Evolutionary conservation across 2,888 invertebrate species (phyloP).

Genomic region (Dusona sp.): DNA sequence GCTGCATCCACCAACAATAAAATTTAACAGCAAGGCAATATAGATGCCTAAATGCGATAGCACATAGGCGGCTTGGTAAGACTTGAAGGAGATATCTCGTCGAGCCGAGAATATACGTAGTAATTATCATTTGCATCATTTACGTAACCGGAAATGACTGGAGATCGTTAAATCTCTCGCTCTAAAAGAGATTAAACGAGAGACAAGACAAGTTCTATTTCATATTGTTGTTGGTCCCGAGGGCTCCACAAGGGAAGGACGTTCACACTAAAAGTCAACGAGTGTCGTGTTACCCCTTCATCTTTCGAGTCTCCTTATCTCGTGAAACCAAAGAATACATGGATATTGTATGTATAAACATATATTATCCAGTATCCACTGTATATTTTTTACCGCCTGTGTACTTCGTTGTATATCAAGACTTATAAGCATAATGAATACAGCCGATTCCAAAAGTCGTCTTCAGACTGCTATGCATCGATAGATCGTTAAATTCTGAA

Average conservation of each 20-base stretch:
- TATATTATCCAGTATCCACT: constrained; percentile 31
- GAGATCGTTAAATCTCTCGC: constrained; percentile 50
- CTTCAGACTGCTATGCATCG: background rate
- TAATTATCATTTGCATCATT: constrained; percentile 48
- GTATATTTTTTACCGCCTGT: constrained; percentile 14
- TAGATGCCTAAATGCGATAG: constrained; percentile 24
- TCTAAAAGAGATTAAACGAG: constrained; percentile 49
- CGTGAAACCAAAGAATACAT: constrained; percentile 44
- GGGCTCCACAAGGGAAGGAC: constrained; percentile 15
- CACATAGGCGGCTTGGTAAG: constrained; percentile 10
- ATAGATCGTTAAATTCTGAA: no score
- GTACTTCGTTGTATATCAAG: background rate
- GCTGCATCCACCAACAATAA: background rate
- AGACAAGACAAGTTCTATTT: constrained; percentile 29
- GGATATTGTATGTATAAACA: constrained; percentile 36
- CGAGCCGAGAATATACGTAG: constrained; percentile 10
- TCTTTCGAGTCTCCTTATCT: constrained; percentile 68
- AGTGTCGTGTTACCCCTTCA: constrained; percentile 67
- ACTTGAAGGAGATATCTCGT: constrained; percentile 11
- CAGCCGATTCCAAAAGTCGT: background rate
- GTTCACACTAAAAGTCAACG: constrained; percentile 47
- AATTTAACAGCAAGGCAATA: constrained; percentile 26
- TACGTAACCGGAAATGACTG: constrained; percentile 50
- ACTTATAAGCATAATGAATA: background rate
- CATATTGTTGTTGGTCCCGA: constrained; percentile 40